These are phyloP conservation scores for Habrosyne pyritoides DNA, from an alignment of 2,888 invertebrate genomes.

Conservation along the genomic window DNA sequence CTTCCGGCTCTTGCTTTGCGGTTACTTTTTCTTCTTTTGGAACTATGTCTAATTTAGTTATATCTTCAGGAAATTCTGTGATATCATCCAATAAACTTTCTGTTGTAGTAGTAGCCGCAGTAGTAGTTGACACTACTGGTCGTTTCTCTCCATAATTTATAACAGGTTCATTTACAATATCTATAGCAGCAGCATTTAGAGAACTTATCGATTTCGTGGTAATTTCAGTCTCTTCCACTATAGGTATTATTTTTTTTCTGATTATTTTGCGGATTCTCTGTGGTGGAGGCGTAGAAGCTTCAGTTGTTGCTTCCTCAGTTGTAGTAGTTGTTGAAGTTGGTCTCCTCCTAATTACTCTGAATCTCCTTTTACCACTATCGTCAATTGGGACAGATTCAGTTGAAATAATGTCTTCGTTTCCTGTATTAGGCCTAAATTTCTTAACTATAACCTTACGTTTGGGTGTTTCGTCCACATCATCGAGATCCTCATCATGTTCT, in stretches of 20 bases:
- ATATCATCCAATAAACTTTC: slow-evolving; percentile 39
- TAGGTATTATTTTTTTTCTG: slow-evolving; percentile 63
- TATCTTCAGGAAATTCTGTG: slow-evolving; percentile 37
- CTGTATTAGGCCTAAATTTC: slow-evolving; percentile 49
- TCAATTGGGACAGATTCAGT: slow-evolving; percentile 57
- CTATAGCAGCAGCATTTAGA: slow-evolving; percentile 44
- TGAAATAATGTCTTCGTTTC: slow-evolving; percentile 39
- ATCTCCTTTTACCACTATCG: slow-evolving; percentile 62
- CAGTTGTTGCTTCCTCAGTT: slow-evolving; percentile 38
- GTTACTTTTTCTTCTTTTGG: not conserved
- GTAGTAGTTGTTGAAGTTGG: slow-evolving; percentile 53
- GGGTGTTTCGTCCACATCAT: slow-evolving; percentile 41
- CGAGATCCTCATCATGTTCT: slow-evolving; percentile 61
- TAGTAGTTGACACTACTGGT: slow-evolving; percentile 34
- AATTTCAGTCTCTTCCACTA: slow-evolving; percentile 54
- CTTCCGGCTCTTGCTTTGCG: not conserved
- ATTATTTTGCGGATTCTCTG: slow-evolving; percentile 69
- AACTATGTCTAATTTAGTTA: slow-evolving; percentile 12
- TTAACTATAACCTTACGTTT: slow-evolving; percentile 57
- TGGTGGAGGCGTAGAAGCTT: slow-evolving; percentile 25
- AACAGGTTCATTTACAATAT: slow-evolving; percentile 45
- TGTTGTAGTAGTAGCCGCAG: slow-evolving; percentile 28
- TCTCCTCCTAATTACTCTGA: slow-evolving; percentile 65
- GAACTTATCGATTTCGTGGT: slow-evolving; percentile 51
- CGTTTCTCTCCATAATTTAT: slow-evolving; percentile 73